Percentiles rank a stretch among this genome's conserved stretches.
Evolutionary conservation across 2,888 invertebrate genomes (phyloP).

Genomic region (Trisateles emortualis): DNA sequence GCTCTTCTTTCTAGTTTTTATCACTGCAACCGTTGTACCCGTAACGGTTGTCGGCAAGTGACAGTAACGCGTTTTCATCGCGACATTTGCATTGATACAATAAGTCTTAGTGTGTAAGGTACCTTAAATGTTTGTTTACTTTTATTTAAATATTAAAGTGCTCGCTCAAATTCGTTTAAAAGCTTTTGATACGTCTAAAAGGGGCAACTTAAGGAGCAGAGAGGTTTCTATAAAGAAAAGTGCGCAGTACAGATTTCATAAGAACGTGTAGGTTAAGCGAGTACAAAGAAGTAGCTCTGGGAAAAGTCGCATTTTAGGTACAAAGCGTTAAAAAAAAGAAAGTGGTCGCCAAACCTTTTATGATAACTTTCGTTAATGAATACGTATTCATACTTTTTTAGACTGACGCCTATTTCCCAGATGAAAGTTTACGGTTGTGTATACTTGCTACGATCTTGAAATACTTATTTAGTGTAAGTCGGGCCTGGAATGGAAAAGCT

Average conservation of each 20-base stretch:
- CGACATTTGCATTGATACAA: no score
- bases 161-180: background rate
- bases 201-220: background rate
- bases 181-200: background rate
- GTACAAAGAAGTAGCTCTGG: slow-evolving; percentile 30
- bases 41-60: no score
- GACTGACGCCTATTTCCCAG: background rate
- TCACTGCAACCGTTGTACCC: no score
- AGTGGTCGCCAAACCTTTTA: slow-evolving; percentile 20
- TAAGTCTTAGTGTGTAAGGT: no score
- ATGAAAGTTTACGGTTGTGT: no score
- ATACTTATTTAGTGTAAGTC: no score
- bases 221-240: background rate
- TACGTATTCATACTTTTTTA: background rate
- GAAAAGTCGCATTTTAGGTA: slow-evolving; percentile 35
- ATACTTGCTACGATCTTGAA: no score
- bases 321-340: slow-evolving; percentile 34
- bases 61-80: no score
- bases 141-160: slow-evolving; percentile 3
- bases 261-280: slow-evolving; percentile 26
- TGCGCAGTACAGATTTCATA: slow-evolving; percentile 11
- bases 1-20: no score
- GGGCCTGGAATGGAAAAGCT: no score
- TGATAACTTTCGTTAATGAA: slow-evolving; percentile 15
- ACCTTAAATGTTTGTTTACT: background rate